phyloP scores from a whole-genome alignment of 2,888 invertebrate species.

The Punctoribates punctum region DNA sequence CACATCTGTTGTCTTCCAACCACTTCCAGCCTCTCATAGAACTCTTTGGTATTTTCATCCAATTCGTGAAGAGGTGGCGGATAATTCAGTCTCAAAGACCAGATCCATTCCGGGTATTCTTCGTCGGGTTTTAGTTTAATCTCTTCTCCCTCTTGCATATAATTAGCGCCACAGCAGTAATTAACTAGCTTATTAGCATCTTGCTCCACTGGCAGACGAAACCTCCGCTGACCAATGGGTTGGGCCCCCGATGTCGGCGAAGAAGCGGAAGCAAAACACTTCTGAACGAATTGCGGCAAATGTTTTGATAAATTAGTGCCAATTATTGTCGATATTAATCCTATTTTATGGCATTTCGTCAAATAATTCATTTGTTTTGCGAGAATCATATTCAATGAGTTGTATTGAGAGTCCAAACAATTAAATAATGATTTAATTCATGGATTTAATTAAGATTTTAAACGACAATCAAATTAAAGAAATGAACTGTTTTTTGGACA shows the following conservation, averaged over 20 bases:
- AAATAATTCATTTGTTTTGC: neutral
- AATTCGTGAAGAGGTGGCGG: constrained; percentile 67
- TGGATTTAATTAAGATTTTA: neutral
- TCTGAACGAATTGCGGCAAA: neutral
- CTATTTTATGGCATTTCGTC: neutral
- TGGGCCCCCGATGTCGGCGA: neutral
- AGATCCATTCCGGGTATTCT: constrained; percentile 91
- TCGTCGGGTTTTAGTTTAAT: constrained; percentile 67
- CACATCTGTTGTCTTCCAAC: constrained; percentile 38
- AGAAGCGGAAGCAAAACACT: neutral
- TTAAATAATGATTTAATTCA: neutral
- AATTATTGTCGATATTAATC: neutral
- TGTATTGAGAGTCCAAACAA: neutral
- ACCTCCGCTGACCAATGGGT: constrained; percentile 44
- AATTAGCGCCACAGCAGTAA: constrained; percentile 81
- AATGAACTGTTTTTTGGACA: neutral
- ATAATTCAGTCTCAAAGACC: constrained; percentile 65
- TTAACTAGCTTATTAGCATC: constrained; percentile 71
- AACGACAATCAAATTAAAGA: too few relatives aligned
- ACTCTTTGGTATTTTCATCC: constrained; percentile 71
- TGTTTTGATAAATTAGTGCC: too few relatives aligned
- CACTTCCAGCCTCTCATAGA: constrained; percentile 64
- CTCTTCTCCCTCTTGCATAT: constrained; percentile 71
- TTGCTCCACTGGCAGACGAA: constrained; percentile 71
- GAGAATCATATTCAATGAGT: neutral